Evolutionary conservation across 2,113 vertebrate species (phyloP).

Genomic region (Herpailurus yagouaroundi): DNA sequence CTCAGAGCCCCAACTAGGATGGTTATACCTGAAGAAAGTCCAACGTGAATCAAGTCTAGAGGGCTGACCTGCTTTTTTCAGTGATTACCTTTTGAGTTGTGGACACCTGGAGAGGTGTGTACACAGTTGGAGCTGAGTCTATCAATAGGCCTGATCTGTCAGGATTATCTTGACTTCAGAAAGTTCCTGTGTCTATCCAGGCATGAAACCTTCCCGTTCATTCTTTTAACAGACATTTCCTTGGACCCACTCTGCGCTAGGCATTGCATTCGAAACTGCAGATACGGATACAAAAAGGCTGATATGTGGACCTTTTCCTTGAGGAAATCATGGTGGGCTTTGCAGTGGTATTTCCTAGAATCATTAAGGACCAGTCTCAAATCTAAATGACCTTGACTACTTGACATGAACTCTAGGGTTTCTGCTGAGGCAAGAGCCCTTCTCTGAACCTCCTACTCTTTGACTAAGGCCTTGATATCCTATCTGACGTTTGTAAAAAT

Average conservation of each 20-base stretch:
- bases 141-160: not conserved
- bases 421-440: not conserved
- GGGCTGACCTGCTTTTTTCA: not conserved
- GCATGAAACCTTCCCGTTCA: not conserved
- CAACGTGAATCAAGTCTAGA: not conserved
- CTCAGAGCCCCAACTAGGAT: not conserved
- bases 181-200: not conserved
- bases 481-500: not conserved
- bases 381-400: not conserved
- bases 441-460: not conserved
- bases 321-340: not conserved
- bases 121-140: not conserved
- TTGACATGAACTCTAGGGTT: not conserved
- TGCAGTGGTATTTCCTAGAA: not conserved
- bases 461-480: not conserved
- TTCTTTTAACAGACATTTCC: not conserved
- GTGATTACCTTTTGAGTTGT: not conserved
- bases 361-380: not conserved
- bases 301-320: not conserved
- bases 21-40: not conserved
- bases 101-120: not conserved
- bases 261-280: not conserved
- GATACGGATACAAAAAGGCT: no score
- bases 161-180: conserved; percentile 22
- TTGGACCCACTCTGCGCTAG: not conserved